These are phyloP conservation scores for Acleris sparsana DNA, from an alignment of 2,888 invertebrate species.

Conservation along the genomic window DNA sequence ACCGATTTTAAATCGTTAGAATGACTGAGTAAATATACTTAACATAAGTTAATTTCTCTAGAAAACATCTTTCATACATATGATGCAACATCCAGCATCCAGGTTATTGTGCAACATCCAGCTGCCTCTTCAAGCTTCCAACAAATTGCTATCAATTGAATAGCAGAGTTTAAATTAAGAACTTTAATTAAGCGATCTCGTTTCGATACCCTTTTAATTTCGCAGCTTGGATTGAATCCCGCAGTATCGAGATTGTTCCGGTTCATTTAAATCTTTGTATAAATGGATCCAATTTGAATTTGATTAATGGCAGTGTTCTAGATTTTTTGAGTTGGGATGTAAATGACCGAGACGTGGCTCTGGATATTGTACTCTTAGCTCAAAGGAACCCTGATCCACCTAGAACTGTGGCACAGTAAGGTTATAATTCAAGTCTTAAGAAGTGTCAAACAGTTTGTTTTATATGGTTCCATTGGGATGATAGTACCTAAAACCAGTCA, in stretches of 20 bases:
- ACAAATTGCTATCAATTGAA: constrained; percentile 18
- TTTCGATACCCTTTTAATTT: constrained; percentile 37
- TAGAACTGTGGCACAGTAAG: too few relatives aligned
- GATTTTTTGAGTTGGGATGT: constrained; percentile 19
- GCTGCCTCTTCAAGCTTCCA: constrained; percentile 5
- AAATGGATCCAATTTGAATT: constrained; percentile 24
- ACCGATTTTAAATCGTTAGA: too few relatives aligned
- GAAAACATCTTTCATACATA: too few relatives aligned
- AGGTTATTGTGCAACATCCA: neutral
- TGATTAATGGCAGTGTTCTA: constrained; percentile 33
- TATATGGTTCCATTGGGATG: too few relatives aligned
- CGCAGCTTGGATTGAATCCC: constrained; percentile 22
- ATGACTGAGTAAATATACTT: too few relatives aligned
- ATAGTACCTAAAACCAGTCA: too few relatives aligned
- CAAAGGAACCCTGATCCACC: too few relatives aligned
- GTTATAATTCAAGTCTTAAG: too few relatives aligned
- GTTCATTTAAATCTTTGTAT: constrained; percentile 32
- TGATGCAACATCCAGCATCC: too few relatives aligned
- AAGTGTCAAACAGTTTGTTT: too few relatives aligned
- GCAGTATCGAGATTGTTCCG: constrained; percentile 26
- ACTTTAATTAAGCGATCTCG: constrained; percentile 35
- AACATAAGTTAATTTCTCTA: too few relatives aligned
- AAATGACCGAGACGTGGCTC: constrained; percentile 5
- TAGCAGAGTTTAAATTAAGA: constrained; percentile 28
- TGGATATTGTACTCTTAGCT: too few relatives aligned